These are phyloP conservation scores for Monochamus saltuarius DNA, from an alignment of 1,140 invertebrate genomes.

Conservation along the genomic window DNA sequence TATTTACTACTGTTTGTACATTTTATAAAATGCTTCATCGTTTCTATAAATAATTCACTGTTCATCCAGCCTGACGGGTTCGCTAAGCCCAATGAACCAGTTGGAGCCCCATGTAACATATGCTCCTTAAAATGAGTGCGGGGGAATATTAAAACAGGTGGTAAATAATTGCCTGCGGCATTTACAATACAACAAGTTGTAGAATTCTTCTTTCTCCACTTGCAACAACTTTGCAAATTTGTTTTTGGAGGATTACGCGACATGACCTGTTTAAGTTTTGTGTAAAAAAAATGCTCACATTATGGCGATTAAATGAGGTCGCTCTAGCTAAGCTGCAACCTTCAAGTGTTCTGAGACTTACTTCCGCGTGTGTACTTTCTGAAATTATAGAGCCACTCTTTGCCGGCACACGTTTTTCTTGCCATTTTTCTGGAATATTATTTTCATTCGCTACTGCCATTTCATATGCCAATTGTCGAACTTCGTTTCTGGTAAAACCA, in stretches of 20 bases:
- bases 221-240: slow-evolving; percentile 46
- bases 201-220: slow-evolving; percentile 51
- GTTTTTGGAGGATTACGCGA: slow-evolving; percentile 31
- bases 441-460: background rate
- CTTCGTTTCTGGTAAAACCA: background rate
- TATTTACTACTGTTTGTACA: slow-evolving; percentile 43
- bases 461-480: slow-evolving; percentile 11
- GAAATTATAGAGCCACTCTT: too few relatives aligned
- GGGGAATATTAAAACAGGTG: slow-evolving; percentile 46
- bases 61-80: slow-evolving; percentile 54
- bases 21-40: slow-evolving; percentile 53
- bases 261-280: slow-evolving; percentile 45
- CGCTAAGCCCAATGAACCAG: slow-evolving; percentile 49
- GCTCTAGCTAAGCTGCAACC: slow-evolving; percentile 46
- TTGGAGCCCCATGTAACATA: slow-evolving; percentile 47
- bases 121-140: slow-evolving; percentile 46
- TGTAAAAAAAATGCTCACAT: slow-evolving; percentile 34
- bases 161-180: slow-evolving; percentile 44
- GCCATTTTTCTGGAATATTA: background rate
- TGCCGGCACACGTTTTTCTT: too few relatives aligned
- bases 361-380: slow-evolving; percentile 29
- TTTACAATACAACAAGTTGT: slow-evolving; percentile 48
- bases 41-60: slow-evolving; percentile 50
- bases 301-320: slow-evolving; percentile 35
- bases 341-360: slow-evolving; percentile 49